A percentile compares a stretch with the other conserved stretches of the same genome.
phyloP scores from a whole-genome alignment of 1,140 invertebrate genomes.

The Neotoxoptera formosana region DNA sequence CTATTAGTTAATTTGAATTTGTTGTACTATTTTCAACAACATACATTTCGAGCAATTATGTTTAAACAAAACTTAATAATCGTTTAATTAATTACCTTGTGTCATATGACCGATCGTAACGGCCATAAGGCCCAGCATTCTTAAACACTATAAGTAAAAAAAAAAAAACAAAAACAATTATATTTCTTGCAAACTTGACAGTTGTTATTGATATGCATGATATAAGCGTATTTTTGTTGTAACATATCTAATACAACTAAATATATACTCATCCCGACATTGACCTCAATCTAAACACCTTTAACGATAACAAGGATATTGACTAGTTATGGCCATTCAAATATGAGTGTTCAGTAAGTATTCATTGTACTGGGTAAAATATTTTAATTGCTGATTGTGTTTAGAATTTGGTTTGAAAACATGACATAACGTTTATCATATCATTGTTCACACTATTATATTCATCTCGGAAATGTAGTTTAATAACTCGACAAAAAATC shows the following conservation, averaged over 20 bases:
- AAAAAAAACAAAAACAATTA: not conserved
- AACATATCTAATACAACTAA: not conserved
- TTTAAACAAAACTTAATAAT: not conserved
- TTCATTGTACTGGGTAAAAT: not conserved
- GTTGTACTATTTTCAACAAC: not conserved
- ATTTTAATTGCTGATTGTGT: no score
- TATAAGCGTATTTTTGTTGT: not conserved
- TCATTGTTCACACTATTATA: no score
- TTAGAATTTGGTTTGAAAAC: no score
- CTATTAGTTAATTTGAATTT: not conserved
- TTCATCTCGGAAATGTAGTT: no score
- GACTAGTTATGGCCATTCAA: not conserved
- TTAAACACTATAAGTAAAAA: slow-evolving; percentile 9
- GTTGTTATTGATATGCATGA: not conserved
- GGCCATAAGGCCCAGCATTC: slow-evolving; percentile 43
- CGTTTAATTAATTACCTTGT: slow-evolving; percentile 36
- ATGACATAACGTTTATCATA: no score
- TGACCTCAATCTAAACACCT: not conserved
- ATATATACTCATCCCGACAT: not conserved
- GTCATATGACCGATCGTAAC: not conserved
- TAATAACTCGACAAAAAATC: no score
- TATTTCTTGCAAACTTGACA: not conserved
- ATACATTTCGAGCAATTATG: not conserved
- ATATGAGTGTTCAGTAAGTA: not conserved
- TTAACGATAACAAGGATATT: slow-evolving; percentile 18